phyloP scores from a whole-genome alignment of 2,888 invertebrate genomes.

The Melangyna quadrimaculata region DNA sequence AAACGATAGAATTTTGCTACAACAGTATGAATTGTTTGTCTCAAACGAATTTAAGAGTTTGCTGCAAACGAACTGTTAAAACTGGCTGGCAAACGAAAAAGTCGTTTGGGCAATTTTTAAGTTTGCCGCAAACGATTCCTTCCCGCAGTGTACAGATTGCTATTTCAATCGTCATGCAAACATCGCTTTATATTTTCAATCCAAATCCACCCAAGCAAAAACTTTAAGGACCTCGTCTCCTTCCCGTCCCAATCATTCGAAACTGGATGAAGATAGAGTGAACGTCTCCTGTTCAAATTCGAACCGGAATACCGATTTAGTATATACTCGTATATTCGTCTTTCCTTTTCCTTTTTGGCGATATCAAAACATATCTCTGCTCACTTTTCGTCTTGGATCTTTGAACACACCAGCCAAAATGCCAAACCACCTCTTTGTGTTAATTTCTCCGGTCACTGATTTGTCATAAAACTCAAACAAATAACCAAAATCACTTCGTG shows the following conservation, averaged over 20 bases:
- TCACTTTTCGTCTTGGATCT: slow-evolving; percentile 12
- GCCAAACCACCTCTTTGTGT: slow-evolving; percentile 30
- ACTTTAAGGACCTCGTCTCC: slow-evolving; percentile 1
- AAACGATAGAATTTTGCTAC: too few species aligned
- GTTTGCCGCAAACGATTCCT: too few species aligned
- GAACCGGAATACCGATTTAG: slow-evolving; percentile 24
- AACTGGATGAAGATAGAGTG: not conserved
- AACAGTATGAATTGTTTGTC: too few species aligned
- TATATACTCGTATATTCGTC: slow-evolving; percentile 2
- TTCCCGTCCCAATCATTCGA: not conserved
- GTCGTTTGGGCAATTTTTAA: too few species aligned
- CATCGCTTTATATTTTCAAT: not conserved
- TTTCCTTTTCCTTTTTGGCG: slow-evolving; percentile 3
- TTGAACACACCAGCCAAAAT: not conserved
- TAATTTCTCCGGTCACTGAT: slow-evolving; percentile 69
- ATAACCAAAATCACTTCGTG: slow-evolving; percentile 44
- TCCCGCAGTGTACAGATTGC: too few species aligned
- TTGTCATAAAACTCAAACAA: slow-evolving; percentile 58
- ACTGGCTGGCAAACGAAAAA: too few species aligned
- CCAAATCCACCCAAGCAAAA: not conserved
- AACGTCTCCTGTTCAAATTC: not conserved
- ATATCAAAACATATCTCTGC: not conserved
- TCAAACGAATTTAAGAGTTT: too few species aligned
- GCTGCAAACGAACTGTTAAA: too few species aligned
- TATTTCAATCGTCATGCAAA: slow-evolving; percentile 16